A percentile compares a stretch with the other conserved stretches of the same genome.
Evolutionary conservation across 2,888 invertebrate genomes (phyloP).

Genomic region (Phragmatobia fuliginosa): DNA sequence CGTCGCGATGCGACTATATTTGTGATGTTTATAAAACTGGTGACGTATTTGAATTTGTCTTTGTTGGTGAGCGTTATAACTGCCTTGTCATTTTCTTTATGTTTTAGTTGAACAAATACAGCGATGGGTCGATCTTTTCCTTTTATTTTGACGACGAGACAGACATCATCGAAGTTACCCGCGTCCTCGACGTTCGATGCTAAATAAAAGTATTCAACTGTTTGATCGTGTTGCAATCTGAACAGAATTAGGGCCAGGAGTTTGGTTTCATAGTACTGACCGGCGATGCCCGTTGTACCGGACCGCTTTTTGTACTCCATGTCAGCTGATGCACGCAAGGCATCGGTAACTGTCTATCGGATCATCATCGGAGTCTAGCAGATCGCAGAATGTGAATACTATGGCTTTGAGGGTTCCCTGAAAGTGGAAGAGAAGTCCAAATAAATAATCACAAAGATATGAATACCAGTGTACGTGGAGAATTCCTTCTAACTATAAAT

Average conservation of each 20-base stretch:
- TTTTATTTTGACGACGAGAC: conserved; percentile 23
- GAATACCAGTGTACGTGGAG: too few species aligned
- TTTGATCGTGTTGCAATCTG: conserved; percentile 21
- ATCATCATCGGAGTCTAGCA: too few species aligned
- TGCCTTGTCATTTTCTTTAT: conserved; percentile 24
- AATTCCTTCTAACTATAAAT: too few species aligned
- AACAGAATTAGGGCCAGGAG: conserved; percentile 35
- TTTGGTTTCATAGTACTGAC: conserved; percentile 44
- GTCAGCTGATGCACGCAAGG: conserved; percentile 10
- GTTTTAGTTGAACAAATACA: conserved; percentile 41
- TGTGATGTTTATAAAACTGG: conserved; percentile 20
- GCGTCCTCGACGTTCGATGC: conserved; percentile 34
- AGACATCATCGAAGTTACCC: conserved; percentile 42
- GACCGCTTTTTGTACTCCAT: conserved; percentile 19
- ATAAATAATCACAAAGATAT: not conserved
- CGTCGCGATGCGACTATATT: conserved; percentile 10
- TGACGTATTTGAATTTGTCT: conserved; percentile 26
- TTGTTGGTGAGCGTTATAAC: conserved; percentile 4
- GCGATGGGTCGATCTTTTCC: conserved; percentile 14
- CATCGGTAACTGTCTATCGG: not conserved
- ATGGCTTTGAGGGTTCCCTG: not conserved
- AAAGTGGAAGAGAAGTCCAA: not conserved
- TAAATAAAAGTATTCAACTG: conserved; percentile 29
- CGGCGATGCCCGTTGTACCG: conserved; percentile 36
- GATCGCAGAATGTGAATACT: too few species aligned